Base-by-base conservation (phyloP, 2,888 invertebrate species). In the Steinernema scapterisci region DNA sequence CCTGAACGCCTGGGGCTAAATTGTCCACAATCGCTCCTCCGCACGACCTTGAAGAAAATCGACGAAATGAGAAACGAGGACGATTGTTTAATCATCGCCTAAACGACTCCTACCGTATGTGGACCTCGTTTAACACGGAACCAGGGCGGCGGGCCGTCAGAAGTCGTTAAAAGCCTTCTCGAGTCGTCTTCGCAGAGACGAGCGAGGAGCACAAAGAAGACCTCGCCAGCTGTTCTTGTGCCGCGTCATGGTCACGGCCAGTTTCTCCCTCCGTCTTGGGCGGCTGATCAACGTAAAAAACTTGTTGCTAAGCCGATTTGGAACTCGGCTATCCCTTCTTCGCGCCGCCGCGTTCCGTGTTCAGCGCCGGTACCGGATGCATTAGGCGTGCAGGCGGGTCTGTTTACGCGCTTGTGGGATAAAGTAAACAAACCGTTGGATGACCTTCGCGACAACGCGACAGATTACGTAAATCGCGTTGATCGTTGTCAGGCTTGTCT, bases 301-400 rank as follows among this genome's bases (percentile, higher is more conserved):
- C 63, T 63, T 63, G 63, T 63, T 63, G 31, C 63, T 63, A 63
- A 63, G 63, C 63, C 63, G 63, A 63, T 63, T 63, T 63, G 63
- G 31, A 63, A 63, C 63, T 27, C 38, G 38, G 63, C 63, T 63
- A 63, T 19, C 11, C 21, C 19, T n/a, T n/a, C 21, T 21, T n/a
- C 19, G n/a, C 21, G 5, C 5, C 38, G 13, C 48, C 48, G 48
- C 48, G 48, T 48, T 63, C 31, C 48, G 5, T 48, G n/a, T n/a
- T 48, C 48, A n/a, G 16, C 48, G 23, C 63, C 25, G 63, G 31
- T 31, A 31, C 63, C 63, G 63, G 63, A 63, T 63, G 63, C 63
- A 63, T 63, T 63, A 63, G 63, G 63, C 63, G 31, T 48, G 48
- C 48, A 27, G 19, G 54, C 54, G 54, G 21, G 54, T 54, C 23